A percentile compares a stretch with the other conserved stretches of the same genome.
These are phyloP conservation scores for Heliconius cydno DNA, from an alignment of 2,888 invertebrate species.

Conservation along the genomic window DNA sequence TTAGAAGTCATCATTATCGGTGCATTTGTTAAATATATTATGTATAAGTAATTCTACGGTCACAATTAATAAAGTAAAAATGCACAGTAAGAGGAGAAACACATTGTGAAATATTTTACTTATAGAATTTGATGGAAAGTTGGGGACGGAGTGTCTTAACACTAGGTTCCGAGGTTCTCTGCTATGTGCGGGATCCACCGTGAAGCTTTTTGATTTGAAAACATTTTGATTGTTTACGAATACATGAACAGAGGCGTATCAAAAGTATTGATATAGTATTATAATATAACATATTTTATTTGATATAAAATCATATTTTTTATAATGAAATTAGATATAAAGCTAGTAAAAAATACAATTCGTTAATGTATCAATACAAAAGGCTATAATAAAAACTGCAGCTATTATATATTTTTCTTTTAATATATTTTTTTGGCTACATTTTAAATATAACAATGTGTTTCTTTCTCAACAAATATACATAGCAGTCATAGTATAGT, in stretches of 20 bases:
- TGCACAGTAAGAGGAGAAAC: conserved; percentile 38
- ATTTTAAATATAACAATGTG: conserved; percentile 33
- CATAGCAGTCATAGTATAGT: conserved; percentile 58
- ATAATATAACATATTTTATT: too few species aligned
- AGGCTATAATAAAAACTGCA: background rate
- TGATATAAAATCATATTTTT: background rate
- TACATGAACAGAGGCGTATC: too few species aligned
- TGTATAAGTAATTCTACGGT: conserved; percentile 57
- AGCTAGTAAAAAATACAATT: background rate
- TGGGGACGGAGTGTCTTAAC: too few species aligned
- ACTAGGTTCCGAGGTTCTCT: too few species aligned
- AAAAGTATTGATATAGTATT: too few species aligned
- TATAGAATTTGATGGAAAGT: background rate
- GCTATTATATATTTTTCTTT: background rate
- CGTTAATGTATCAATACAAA: background rate
- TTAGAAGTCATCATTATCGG: conserved; percentile 53
- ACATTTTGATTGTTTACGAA: too few species aligned
- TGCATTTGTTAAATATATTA: conserved; percentile 61
- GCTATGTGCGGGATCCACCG: too few species aligned
- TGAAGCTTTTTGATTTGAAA: too few species aligned
- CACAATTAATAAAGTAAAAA: conserved; percentile 56
- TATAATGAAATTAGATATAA: background rate
- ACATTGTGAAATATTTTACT: conserved; percentile 32
- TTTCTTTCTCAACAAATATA: conserved; percentile 34
- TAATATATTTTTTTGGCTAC: background rate